phyloP scores from a whole-genome alignment of 2,113 vertebrate genomes.

The Lepisosteus osseus region DNA sequence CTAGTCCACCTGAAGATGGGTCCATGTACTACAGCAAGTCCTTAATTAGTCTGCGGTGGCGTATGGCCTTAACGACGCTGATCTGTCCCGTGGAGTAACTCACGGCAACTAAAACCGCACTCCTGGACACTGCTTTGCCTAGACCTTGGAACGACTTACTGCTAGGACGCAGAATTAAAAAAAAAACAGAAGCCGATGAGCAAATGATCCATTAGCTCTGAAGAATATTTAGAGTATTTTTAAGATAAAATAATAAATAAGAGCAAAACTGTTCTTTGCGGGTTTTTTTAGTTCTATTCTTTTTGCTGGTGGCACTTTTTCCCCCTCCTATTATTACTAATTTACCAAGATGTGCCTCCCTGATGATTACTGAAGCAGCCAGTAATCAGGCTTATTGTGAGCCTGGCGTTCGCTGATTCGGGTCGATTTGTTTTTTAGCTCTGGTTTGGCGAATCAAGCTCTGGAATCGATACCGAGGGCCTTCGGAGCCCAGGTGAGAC shows the following conservation, averaged over 20 bases:
- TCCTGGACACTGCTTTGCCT: not conserved
- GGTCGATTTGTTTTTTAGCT: constrained; percentile 44
- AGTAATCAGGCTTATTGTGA: constrained; percentile 30
- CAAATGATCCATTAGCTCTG: too few species aligned
- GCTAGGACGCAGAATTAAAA: too few species aligned
- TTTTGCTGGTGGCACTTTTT: too few species aligned
- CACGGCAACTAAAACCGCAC: not conserved
- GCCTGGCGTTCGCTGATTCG: constrained; percentile 33
- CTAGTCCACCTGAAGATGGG: too few species aligned
- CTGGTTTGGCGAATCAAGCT: constrained; percentile 48
- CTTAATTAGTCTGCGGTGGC: too few species aligned
- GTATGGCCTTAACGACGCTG: too few species aligned
- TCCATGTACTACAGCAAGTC: too few species aligned
- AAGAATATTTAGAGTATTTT: too few species aligned
- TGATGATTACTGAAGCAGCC: constrained; percentile 20
- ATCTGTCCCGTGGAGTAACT: not conserved
- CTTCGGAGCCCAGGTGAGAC: constrained; percentile 44
- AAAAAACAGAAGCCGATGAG: too few species aligned
- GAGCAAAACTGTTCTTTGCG: constrained; percentile 20
- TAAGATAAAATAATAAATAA: not conserved
- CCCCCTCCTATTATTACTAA: too few species aligned
- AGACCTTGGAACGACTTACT: too few species aligned
- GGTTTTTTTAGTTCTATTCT: constrained; percentile 17
- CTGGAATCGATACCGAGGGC: constrained; percentile 50
- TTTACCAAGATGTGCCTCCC: not conserved